Base-by-base conservation (phyloP, 2,113 vertebrate species). In the Datnioides undecimradiatus region DNA sequence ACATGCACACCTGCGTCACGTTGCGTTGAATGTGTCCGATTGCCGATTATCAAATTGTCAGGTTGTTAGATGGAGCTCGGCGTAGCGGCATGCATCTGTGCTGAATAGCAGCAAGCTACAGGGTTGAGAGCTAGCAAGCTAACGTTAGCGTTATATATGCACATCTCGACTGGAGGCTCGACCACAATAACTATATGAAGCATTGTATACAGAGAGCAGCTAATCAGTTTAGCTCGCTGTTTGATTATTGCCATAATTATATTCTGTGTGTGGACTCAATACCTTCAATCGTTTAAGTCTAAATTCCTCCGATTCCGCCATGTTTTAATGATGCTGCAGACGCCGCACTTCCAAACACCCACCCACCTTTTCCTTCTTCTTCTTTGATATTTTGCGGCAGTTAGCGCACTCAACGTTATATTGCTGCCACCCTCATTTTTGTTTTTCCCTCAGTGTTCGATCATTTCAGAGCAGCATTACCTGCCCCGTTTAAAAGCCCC, bases 301-400 rank as follows among this genome's bases (percentile, higher is more conserved):
- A 73, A 86, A 90, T 58, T 93, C 92, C 67, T 93, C 90, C 21
- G 91, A 89, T 2, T 94, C 91, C 90, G 93, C 93, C 93, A 93
- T 94, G 87, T 94, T 93, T 92, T 88, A 90, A 91, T 90, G 83
- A 89, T 79, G 87, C 84, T 80, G 87, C 88, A 91, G 82, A 82
- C 87, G 55, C 82, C 83, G 88, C 83, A 80, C 83, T 81, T 57
- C 65, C 63, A 67, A 62, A 79, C 83, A 65, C 78, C 84, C 76
- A 75, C 82, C 82, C 80, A 72, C 79, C 64, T 66, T 46, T n/a
- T n/a, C n/a, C n/a, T n/a, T n/a, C n/a, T n/a, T n/a, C n/a, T n/a
- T n/a, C n/a, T n/a, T n/a, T n/a, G n/a, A n/a, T n/a, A n/a, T n/a
- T n/a, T n/a, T n/a, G n/a, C n/a, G n/a, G n/a, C n/a, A n/a, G n/a